Conservation (phyloP, 2,113 vertebrate genomes). For the Ascaphus truei region DNA sequence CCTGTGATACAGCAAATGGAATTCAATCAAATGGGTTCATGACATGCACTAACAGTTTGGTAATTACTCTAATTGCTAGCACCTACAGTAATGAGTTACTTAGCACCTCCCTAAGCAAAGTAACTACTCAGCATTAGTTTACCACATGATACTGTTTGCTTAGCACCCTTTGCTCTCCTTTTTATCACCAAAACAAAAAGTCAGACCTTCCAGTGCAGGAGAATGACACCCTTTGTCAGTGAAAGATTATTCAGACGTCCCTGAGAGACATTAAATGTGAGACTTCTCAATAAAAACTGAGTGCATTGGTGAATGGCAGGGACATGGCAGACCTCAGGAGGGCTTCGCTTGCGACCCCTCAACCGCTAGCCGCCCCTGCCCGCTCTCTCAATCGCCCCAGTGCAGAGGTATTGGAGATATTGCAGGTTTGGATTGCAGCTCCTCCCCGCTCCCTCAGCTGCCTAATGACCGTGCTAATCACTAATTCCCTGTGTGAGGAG, state of each 20-base stretch:
- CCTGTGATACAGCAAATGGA: not conserved
- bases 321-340: too few species aligned
- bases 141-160: not conserved
- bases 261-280: not conserved
- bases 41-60: not conserved
- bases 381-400: too few species aligned
- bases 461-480: too few species aligned
- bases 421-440: too few species aligned
- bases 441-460: too few species aligned
- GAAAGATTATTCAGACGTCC: not conserved
- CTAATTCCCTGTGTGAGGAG: too few species aligned
- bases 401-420: too few species aligned
- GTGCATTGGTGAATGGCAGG: too few species aligned
- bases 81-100: not conserved
- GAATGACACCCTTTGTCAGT: constrained; percentile 4
- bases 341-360: too few species aligned
- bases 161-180: not conserved
- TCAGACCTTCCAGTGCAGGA: not conserved
- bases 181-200: not conserved
- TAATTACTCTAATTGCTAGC: constrained; percentile 2
- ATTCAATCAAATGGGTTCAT: too few species aligned
- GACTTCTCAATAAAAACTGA: not conserved
- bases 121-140: constrained; percentile 17
- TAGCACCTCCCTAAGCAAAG: constrained; percentile 4
- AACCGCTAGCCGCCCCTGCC: too few species aligned